phyloP scores from a whole-genome alignment of 2,888 invertebrate species.

The Dascillus cervinus region DNA sequence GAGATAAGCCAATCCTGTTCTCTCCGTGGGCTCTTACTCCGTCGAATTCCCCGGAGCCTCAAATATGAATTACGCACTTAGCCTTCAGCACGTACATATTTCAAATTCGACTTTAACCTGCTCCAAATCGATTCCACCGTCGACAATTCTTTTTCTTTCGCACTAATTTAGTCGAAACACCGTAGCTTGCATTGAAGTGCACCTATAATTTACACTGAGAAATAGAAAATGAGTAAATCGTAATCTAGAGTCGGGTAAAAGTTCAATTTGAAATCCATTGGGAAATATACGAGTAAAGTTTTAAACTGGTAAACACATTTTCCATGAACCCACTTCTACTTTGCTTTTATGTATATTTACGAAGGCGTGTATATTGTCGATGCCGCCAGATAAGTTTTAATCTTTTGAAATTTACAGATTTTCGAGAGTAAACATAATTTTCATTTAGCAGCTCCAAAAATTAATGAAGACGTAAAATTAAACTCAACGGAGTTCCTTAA shows the following conservation, averaged over 20 bases:
- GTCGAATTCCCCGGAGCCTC: constrained; percentile 22
- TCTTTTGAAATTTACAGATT: constrained; percentile 15
- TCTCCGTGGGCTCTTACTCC: constrained; percentile 19
- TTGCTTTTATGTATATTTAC: constrained; percentile 19
- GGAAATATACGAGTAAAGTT: constrained; percentile 17
- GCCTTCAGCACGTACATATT: constrained; percentile 30
- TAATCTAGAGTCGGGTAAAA: constrained; percentile 14
- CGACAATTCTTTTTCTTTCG: no score
- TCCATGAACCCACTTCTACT: constrained; percentile 18
- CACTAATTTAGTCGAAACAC: no score
- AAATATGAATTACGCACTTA: constrained; percentile 37
- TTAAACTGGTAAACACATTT: constrained; percentile 22
- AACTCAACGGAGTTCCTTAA: no score
- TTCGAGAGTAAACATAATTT: constrained; percentile 13
- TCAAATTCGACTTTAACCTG: constrained; percentile 24
- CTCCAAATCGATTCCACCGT: no score
- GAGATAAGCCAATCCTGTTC: constrained; percentile 37
- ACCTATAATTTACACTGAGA: no score
- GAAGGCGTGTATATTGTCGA: constrained; percentile 14
- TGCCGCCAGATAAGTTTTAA: constrained; percentile 16
- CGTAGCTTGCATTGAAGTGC: no score
- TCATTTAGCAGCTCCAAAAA: no score
- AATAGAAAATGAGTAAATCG: no score
- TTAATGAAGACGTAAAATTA: no score
- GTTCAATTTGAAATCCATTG: constrained; percentile 20